These are phyloP conservation scores for Armadillidium nasatum DNA, from an alignment of 1,140 invertebrate genomes.

Conservation along the genomic window DNA sequence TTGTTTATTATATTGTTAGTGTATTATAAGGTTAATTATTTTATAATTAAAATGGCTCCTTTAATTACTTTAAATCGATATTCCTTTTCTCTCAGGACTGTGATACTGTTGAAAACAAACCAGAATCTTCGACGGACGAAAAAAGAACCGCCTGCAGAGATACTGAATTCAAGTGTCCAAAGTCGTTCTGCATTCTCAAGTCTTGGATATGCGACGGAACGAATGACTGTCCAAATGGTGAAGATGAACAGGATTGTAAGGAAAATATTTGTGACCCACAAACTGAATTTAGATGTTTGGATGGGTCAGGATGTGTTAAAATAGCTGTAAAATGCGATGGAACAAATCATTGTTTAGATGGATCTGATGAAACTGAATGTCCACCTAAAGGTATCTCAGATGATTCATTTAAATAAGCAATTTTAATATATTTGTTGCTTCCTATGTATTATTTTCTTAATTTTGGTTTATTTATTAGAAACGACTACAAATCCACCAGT, in stretches of 20 bases:
- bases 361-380: slow-evolving; percentile 51
- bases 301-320: slow-evolving; percentile 60
- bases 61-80: too few species aligned
- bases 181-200: slow-evolving; percentile 43
- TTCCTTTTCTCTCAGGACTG: too few species aligned
- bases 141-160: slow-evolving; percentile 3
- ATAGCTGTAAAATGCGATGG: slow-evolving; percentile 52
- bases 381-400: not conserved
- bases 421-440: too few species aligned
- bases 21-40: too few species aligned
- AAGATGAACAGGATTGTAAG: slow-evolving; percentile 57
- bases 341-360: slow-evolving; percentile 48
- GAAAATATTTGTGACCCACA: slow-evolving; percentile 52
- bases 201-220: slow-evolving; percentile 48
- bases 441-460: too few species aligned
- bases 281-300: not conserved
- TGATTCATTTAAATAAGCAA: too few species aligned
- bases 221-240: slow-evolving; percentile 48
- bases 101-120: too few species aligned
- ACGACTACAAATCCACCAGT: not conserved
- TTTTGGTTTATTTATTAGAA: too few species aligned
- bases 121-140: too few species aligned
- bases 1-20: too few species aligned
- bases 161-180: slow-evolving; percentile 53
- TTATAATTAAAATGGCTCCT: too few species aligned